Percentiles rank a stretch among this genome's conserved stretches.
Evolutionary conservation across 2,888 invertebrate species (phyloP).

Genomic region (Carcina quercana): DNA sequence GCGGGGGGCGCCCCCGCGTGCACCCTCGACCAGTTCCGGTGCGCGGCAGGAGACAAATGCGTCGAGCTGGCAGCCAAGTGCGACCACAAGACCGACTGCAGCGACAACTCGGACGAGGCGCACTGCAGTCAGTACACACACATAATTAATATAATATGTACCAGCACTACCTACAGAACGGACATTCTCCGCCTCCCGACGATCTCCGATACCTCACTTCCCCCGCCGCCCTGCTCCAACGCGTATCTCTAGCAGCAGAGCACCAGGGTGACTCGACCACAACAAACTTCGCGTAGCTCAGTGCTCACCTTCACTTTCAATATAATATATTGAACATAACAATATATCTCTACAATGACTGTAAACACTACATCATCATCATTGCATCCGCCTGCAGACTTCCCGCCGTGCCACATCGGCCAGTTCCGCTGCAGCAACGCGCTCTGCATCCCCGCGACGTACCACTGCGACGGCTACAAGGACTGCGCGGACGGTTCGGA

Average conservation of each 20-base stretch:
- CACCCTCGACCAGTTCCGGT: conserved; percentile 89
- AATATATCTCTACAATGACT: neutral
- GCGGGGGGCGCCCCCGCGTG: conserved; percentile 75
- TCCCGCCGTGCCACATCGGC: conserved; percentile 90
- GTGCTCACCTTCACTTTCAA: too few species aligned
- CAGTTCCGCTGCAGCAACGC: conserved; percentile 96
- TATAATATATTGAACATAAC: too few species aligned
- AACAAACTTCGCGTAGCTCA: too few species aligned
- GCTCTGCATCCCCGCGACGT: conserved; percentile 91
- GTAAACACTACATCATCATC: neutral
- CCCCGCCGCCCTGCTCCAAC: too few species aligned
- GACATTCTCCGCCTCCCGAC: too few species aligned
- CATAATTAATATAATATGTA: too few species aligned
- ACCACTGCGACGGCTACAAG: conserved; percentile 89
- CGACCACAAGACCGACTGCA: conserved; percentile 93
- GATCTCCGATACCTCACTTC: too few species aligned
- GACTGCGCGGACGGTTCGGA: conserved; percentile 96
- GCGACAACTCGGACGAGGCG: conserved; percentile 92
- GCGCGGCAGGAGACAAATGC: conserved; percentile 86
- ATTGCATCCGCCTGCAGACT: conserved; percentile 73
- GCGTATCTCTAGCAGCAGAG: too few species aligned
- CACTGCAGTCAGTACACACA: conserved; percentile 90
- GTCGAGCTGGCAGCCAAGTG: conserved; percentile 83
- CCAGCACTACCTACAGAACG: too few species aligned
- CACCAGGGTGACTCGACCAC: too few species aligned